These are phyloP conservation scores for Microcaecilia unicolor DNA, from an alignment of 2,797 vertebrate genomes.

Conservation along the genomic window DNA sequence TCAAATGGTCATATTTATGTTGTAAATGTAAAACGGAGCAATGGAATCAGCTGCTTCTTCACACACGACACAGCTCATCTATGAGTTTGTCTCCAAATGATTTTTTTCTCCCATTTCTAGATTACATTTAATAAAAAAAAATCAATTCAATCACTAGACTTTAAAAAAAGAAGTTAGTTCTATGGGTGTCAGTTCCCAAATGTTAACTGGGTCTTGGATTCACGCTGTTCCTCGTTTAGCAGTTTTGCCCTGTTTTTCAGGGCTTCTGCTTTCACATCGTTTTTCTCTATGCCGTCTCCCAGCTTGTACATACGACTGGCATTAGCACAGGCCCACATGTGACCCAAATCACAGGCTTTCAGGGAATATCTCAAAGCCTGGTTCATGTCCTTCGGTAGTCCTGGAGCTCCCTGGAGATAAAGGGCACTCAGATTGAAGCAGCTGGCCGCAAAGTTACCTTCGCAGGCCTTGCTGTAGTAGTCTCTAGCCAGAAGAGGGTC, in stretches of 20 bases:
- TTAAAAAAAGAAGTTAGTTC: not conserved
- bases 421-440: constrained; percentile 87
- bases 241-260: constrained; percentile 78
- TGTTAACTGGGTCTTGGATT: constrained; percentile 54
- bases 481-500: constrained; percentile 54
- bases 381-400: constrained; percentile 69
- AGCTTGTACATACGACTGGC: constrained; percentile 92
- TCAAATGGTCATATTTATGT: too few relatives aligned
- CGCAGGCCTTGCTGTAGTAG: constrained; percentile 81
- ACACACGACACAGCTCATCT: too few relatives aligned
- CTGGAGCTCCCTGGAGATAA: constrained; percentile 70
- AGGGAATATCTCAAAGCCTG: constrained; percentile 70
- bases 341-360: constrained; percentile 83
- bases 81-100: too few relatives aligned
- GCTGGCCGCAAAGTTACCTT: constrained; percentile 69
- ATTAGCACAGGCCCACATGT: constrained; percentile 88
- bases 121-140: too few relatives aligned
- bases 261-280: constrained; percentile 78
- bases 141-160: too few relatives aligned
- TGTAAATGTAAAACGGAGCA: too few relatives aligned
- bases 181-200: constrained; percentile 61
- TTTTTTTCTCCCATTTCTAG: too few relatives aligned
- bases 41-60: too few relatives aligned
- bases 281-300: constrained; percentile 75
- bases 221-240: constrained; percentile 66